phyloP scores from a whole-genome alignment of 1,140 invertebrate species.

The Chymomyza costata region DNA sequence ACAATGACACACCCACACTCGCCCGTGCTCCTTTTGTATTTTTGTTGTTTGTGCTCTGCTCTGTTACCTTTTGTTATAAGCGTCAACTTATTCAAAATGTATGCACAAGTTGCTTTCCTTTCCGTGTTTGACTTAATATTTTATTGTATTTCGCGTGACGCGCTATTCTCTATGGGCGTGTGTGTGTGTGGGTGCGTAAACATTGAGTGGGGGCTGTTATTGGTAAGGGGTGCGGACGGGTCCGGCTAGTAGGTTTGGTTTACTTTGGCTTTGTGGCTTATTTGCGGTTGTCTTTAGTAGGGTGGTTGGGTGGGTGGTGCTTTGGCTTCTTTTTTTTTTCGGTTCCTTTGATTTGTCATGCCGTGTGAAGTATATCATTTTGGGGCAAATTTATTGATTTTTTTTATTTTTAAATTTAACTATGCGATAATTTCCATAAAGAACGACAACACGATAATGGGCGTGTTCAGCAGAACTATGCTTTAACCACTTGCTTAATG shows the following conservation, averaged over 20 bases:
- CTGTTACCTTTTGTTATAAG: no score
- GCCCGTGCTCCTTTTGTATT: no score
- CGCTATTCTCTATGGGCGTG: not conserved
- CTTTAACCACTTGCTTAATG: no score
- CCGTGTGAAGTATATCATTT: slow-evolving; percentile 12
- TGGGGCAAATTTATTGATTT: slow-evolving; percentile 32
- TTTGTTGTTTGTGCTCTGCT: no score
- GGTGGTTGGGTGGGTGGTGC: not conserved
- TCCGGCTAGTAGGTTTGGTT: slow-evolving; percentile 2
- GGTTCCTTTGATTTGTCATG: slow-evolving; percentile 17
- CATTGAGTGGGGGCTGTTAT: slow-evolving; percentile 8
- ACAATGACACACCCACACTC: slow-evolving; percentile 19
- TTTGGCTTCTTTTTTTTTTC: slow-evolving; percentile 2
- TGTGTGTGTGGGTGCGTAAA: slow-evolving; percentile 1
- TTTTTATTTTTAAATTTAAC: slow-evolving; percentile 9
- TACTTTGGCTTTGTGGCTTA: slow-evolving; percentile 20
- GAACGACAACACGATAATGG: no score
- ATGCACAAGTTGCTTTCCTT: not conserved
- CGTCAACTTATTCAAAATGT: no score
- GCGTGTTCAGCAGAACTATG: no score
- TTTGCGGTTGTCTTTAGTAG: slow-evolving; percentile 5
- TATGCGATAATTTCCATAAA: slow-evolving; percentile 16
- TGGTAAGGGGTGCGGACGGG: not conserved
- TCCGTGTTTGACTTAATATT: slow-evolving; percentile 24
- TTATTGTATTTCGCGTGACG: slow-evolving; percentile 20